phyloP scores from a whole-genome alignment of 2,797 vertebrate species.

The Sebastes kiyomatsui region DNA sequence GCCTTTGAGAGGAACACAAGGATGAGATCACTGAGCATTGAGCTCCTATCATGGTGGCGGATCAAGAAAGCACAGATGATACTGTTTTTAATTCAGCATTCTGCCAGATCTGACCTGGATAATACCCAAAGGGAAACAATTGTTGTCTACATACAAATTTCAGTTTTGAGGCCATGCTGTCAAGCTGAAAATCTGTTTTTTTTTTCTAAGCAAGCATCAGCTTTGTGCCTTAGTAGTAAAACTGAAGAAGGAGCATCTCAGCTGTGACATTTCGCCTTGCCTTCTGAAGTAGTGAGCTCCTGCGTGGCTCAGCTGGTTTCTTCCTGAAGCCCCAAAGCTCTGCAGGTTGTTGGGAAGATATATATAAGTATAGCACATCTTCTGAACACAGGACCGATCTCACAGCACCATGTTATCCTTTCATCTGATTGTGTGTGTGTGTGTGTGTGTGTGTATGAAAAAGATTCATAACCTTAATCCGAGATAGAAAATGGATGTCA shows the following conservation, averaged over 20 bases:
- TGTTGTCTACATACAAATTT: neutral
- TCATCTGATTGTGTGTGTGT: constrained; percentile 8
- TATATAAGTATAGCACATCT: neutral
- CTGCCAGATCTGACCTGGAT: neutral
- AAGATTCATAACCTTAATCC: constrained; percentile 48
- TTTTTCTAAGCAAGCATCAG: neutral
- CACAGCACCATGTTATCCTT: constrained; percentile 8
- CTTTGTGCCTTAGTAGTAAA: neutral
- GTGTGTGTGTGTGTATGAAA: neutral
- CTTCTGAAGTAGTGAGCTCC: constrained; percentile 5
- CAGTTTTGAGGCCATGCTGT: neutral
- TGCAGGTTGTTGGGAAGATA: constrained; percentile 2
- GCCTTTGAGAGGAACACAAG: constrained; percentile 25
- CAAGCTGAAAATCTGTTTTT: neutral
- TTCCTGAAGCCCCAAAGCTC: constrained; percentile 25
- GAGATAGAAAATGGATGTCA: constrained; percentile 31
- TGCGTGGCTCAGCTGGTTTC: constrained; percentile 19
- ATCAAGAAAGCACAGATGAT: neutral
- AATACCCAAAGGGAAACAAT: neutral
- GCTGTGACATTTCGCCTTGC: neutral
- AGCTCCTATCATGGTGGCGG: neutral
- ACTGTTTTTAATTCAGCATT: constrained; percentile 9
- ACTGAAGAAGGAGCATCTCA: neutral
- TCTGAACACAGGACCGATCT: constrained; percentile 19
- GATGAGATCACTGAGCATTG: constrained; percentile 54